These are phyloP conservation scores for Amazona finschi DNA, from an alignment of 2,797 vertebrate species.

Conservation along the genomic window DNA sequence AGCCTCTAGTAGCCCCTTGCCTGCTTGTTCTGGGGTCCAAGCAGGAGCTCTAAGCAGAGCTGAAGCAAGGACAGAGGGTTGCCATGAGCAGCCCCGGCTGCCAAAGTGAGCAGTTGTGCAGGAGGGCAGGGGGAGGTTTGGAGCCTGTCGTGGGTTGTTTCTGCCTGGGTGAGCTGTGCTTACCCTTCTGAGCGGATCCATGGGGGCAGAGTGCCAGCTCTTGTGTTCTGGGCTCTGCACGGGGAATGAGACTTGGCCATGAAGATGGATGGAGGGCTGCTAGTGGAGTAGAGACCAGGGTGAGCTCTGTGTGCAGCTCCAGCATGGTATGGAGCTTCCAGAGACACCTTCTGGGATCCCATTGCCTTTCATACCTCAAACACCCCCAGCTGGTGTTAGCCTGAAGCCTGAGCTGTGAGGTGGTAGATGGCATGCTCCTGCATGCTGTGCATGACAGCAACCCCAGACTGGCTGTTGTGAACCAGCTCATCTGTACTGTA, in stretches of 20 bases:
- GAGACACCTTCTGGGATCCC: not conserved
- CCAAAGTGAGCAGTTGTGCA: not conserved
- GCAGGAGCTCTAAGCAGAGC: not conserved
- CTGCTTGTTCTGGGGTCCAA: not conserved
- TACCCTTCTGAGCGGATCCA: not conserved
- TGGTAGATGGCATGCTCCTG: not conserved
- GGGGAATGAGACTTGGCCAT: not conserved
- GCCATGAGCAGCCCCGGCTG: not conserved
- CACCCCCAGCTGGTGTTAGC: not conserved
- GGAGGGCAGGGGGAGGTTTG: not conserved
- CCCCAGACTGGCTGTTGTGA: not conserved
- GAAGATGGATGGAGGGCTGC: not conserved
- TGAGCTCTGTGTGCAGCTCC: not conserved
- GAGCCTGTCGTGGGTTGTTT: rapidly evolving
- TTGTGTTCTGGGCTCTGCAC: not conserved
- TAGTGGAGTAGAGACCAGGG: not conserved
- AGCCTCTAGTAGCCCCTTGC: not conserved
- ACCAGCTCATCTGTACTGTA: not conserved
- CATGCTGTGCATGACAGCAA: slow-evolving; percentile 28
- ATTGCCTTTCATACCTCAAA: not conserved
- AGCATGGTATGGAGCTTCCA: not conserved
- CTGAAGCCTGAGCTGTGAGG: not conserved
- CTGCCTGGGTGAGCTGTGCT: not conserved
- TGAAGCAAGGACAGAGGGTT: not conserved
- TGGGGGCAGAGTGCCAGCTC: not conserved